phyloP scores from a whole-genome alignment of 2,113 vertebrate species.

The Triplophysa siluroides region DNA sequence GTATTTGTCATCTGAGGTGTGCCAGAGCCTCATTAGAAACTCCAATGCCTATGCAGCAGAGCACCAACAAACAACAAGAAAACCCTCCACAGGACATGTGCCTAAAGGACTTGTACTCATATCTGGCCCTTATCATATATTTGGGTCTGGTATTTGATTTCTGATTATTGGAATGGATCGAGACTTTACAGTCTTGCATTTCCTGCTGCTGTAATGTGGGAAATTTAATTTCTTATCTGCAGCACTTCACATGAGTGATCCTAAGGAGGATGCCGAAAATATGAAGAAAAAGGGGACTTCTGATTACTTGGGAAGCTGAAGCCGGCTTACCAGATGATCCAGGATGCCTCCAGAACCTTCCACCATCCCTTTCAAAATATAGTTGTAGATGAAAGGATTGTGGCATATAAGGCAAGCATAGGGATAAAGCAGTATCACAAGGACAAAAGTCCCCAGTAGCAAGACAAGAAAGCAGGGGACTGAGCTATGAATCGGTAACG shows the following conservation, averaged over 20 bases:
- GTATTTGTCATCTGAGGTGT: no score
- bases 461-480: background rate
- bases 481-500: background rate
- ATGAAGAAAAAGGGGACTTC: no score
- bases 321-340: background rate
- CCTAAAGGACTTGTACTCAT: background rate
- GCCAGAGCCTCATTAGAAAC: no score
- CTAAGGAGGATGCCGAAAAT: background rate
- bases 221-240: background rate
- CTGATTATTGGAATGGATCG: background rate
- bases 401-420: background rate
- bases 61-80: background rate
- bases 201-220: background rate
- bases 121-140: background rate
- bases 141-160: background rate
- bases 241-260: background rate
- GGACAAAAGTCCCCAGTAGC: background rate
- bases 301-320: slow-evolving; percentile 4
- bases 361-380: background rate
- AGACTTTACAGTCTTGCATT: background rate
- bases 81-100: background rate
- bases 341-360: background rate
- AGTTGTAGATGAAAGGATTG: background rate
- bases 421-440: background rate
- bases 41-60: no score